Base-by-base conservation (phyloP, 1,140 invertebrate genomes). In the Asobara japonica region DNA sequence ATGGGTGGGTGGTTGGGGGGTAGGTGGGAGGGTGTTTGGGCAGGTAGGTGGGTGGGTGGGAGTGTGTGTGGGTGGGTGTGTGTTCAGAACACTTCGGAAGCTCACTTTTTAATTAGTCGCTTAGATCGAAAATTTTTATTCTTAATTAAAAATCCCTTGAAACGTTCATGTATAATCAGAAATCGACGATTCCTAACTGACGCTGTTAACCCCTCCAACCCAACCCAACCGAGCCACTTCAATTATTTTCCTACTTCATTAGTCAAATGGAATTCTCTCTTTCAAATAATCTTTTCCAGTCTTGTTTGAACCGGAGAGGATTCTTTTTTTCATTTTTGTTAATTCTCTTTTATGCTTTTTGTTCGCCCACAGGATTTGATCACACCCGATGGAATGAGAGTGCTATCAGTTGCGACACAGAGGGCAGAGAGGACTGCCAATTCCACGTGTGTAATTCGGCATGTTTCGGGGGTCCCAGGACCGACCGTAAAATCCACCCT, bases 391-490 rank as follows among this genome's bases (percentile, higher is more conserved):
- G 33, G 33, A 27, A 66, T 66, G 36, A 38, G 11, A 66, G n/a
- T 66, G 36, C 36, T 27, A 71, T 65, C 69, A 72, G 60, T 48
- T 64, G 38, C 73, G 66, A 60, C 48, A 69, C 27, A n/a, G 25
- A 31, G 25, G 3, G 48, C 45, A 56, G 61, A 60, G 65, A 25
- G 41, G n/a, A 41, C 22, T 45, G 65, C 0, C 66, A 74, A 75
- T 75, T 76, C 75, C 68, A 72, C 69, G 45, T 73, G 33, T 77
- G 82, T 82, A 84, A 83, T 84, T 83, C 78, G 77, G 75, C 72
- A 73, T 78, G 82, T 82, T 84, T 82, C 80, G 81, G 80, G 78
- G 78, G 79, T 79, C 76, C n/a, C 72, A 67, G 78, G 30, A 75
- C 77, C 74, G 78, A 77, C 71, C 79, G 76, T 84, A 84, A 84